Base-by-base conservation (phyloP, 2,888 invertebrate species). In the Auanema sp. region DNA sequence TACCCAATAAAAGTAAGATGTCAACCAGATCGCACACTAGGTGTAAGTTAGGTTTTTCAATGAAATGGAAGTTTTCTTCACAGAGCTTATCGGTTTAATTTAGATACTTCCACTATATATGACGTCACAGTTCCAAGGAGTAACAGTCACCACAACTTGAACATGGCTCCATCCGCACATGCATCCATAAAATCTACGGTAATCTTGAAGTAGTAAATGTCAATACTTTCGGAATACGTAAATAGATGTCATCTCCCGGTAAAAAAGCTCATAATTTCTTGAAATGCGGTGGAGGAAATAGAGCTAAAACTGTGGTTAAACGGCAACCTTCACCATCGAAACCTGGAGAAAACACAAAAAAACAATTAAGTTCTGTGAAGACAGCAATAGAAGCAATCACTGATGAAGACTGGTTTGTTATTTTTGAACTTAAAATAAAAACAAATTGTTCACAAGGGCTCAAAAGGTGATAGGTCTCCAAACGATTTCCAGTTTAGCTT, bases 391-490 rank as follows among this genome's bases (percentile, higher is more conserved):
- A 69, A 42, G 64, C 69, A 61, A 72, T 76, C 44, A 66, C 63
- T 21, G 64, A 55, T 53, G 76, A 76, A 21, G 75, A 76, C 44
- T 76, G 76, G 76, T 70, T 14, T 25, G 49, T 11, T 14, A 33
- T 42, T 54, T 33, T 8, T 43, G 11, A 21, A 57, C 6, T 5
- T 18, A 5, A 3, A 10, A 5, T 47, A 3, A 5, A 40, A 57
- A 21, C 21, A 16, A 40, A 33, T 47, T 23, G 47, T n/a, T 60
- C 75, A 79, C 42, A 72, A 88, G 88, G 93, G 91, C 92, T 84
- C 87, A 89, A 4, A 90, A 90, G 47, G 89, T 92, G 76, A 88
- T 89, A 65, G 91, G 91, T 0, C 86, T 93, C 18, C 66, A 66
- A 42, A 69, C 70, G 68, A 68, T 78, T n/a, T 67, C 73, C 24